phyloP scores from a whole-genome alignment of 2,113 vertebrate species.

The Pterocles burchelli region DNA sequence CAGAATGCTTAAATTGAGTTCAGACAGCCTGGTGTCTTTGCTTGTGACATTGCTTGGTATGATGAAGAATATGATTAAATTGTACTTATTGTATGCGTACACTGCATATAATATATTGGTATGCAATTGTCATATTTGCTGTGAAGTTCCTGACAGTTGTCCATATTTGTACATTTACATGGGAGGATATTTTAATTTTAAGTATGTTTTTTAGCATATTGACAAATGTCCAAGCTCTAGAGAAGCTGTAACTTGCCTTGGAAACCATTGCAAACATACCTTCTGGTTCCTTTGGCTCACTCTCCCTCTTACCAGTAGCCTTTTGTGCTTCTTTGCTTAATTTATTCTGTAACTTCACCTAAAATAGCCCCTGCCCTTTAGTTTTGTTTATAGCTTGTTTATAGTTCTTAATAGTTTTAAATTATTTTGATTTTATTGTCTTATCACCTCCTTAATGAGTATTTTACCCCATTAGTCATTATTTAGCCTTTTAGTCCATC shows the following conservation, averaged over 20 bases:
- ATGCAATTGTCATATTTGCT: background rate
- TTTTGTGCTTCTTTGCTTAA: background rate
- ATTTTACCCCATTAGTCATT: background rate
- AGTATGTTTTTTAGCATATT: background rate
- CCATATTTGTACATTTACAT: background rate
- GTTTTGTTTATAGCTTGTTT: background rate
- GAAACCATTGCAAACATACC: background rate
- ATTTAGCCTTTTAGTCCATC: background rate
- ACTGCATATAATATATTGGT: background rate
- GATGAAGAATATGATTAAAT: background rate
- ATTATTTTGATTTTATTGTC: background rate
- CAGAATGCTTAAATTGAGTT: background rate
- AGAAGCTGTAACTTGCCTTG: background rate
- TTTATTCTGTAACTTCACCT: background rate
- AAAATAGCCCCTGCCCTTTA: background rate
- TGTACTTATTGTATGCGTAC: background rate
- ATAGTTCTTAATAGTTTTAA: background rate
- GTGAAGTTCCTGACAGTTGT: background rate
- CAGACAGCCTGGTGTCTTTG: background rate
- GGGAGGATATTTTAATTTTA: background rate
- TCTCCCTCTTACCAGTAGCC: background rate
- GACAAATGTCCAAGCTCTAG: background rate
- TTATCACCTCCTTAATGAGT: background rate
- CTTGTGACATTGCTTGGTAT: background rate
- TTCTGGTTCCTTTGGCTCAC: background rate